Percentiles rank a stretch among this genome's conserved stretches.
Conservation (phyloP, 2,797 vertebrate genomes). For the Lithobates pipiens region DNA sequence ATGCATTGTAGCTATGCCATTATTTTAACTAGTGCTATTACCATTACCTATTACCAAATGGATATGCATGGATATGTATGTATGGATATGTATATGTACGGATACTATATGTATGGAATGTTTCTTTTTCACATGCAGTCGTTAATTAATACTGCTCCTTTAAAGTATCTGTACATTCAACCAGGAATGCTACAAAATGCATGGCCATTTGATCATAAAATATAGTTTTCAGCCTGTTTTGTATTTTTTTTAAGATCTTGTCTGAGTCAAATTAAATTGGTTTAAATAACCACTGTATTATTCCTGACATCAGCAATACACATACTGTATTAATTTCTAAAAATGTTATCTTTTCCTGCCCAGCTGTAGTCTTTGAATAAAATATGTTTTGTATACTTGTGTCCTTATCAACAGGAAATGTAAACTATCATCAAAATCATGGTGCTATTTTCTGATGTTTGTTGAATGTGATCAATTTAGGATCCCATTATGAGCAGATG, state of each 20-base stretch:
- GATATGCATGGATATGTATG: no score
- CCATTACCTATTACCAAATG: no score
- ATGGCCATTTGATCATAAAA: background rate
- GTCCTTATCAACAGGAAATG: slow-evolving; percentile 32
- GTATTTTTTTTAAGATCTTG: slow-evolving; percentile 25
- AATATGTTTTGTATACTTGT: slow-evolving; percentile 29
- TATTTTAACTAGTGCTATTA: background rate
- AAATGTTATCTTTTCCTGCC: slow-evolving; percentile 45
- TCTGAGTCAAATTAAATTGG: slow-evolving; percentile 5
- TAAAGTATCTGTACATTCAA: slow-evolving; percentile 5
- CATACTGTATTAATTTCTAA: slow-evolving; percentile 44
- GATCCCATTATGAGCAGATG: background rate
- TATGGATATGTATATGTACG: no score
- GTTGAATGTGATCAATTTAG: slow-evolving; percentile 11
- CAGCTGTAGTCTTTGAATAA: slow-evolving; percentile 46
- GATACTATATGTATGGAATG: no score
- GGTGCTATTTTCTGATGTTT: background rate
- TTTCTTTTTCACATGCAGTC: slow-evolving; percentile 4
- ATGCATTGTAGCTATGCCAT: no score
- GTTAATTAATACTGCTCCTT: slow-evolving; percentile 32
- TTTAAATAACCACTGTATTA: slow-evolving; percentile 2
- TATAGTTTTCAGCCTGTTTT: slow-evolving; percentile 4
- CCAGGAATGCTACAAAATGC: background rate
- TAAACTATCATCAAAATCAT: slow-evolving; percentile 5
- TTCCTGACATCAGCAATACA: slow-evolving; percentile 48